phyloP scores from a whole-genome alignment of 53 echinoderm and acorn worm genomes.

The Holothuria scabra region DNA sequence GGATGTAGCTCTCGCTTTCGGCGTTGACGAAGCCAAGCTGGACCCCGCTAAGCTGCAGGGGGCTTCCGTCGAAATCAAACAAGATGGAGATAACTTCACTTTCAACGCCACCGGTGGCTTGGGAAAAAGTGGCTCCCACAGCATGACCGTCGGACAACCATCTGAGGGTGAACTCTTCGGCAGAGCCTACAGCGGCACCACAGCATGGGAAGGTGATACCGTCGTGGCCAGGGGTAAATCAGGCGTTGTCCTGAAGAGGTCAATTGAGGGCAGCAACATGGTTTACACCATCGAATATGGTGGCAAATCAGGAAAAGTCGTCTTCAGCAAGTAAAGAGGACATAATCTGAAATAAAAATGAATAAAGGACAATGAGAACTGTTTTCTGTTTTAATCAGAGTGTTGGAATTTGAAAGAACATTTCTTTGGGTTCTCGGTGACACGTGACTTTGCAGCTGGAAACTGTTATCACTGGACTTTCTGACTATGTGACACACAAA shows the following conservation, averaged over 20 bases:
- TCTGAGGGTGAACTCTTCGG: conserved; percentile 56
- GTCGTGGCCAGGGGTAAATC: conserved; percentile 47
- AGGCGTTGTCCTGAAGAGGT: conserved; percentile 56
- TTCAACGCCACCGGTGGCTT: conserved; percentile 40
- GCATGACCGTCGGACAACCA: conserved; percentile 60
- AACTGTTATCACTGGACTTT: too few species aligned
- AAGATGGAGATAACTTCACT: conserved; percentile 53
- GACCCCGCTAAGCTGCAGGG: conserved; percentile 42
- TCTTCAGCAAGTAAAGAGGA: conserved; percentile 19
- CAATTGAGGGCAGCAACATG: conserved; percentile 72
- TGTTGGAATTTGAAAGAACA: too few species aligned
- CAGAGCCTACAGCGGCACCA: conserved; percentile 38
- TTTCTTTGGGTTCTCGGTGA: too few species aligned
- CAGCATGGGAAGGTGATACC: conserved; percentile 58
- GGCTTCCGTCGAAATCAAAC: conserved; percentile 44
- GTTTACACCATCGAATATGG: conserved; percentile 72
- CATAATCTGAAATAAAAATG: too few species aligned
- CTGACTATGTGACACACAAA: too few species aligned
- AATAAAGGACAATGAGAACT: too few species aligned
- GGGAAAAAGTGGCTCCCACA: conserved; percentile 20
- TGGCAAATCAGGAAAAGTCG: conserved; percentile 50
- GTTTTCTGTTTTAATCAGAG: too few species aligned
- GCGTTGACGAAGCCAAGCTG: conserved; percentile 56
- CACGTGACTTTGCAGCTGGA: too few species aligned
- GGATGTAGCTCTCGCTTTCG: conserved; percentile 62